These are phyloP conservation scores for Lagorchestes hirsutus DNA, from an alignment of 2,797 vertebrate species.

Conservation along the genomic window DNA sequence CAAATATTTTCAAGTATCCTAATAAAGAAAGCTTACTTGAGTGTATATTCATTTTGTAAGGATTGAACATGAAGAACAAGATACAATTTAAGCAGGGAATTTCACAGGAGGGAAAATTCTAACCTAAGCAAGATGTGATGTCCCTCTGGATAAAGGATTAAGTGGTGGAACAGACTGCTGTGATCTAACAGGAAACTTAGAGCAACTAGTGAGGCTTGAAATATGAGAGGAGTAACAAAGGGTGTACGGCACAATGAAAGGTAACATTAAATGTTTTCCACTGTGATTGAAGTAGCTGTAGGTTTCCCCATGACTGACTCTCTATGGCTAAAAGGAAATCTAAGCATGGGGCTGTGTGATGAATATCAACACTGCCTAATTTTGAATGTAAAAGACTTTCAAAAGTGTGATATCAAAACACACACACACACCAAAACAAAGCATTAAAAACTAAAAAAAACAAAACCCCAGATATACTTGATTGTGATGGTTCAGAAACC, in stretches of 20 bases:
- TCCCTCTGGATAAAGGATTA: slow-evolving; percentile 58
- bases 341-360: slow-evolving; percentile 59
- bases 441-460: slow-evolving; percentile 34
- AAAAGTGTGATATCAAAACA: slow-evolving; percentile 65
- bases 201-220: slow-evolving; percentile 69
- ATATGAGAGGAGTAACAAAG: slow-evolving; percentile 66
- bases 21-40: slow-evolving; percentile 46
- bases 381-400: slow-evolving; percentile 71
- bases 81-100: slow-evolving; percentile 76
- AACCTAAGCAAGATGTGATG: slow-evolving; percentile 66
- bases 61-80: slow-evolving; percentile 38
- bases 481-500: slow-evolving; percentile 73
- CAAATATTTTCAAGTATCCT: slow-evolving; percentile 62
- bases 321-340: slow-evolving; percentile 65
- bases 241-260: slow-evolving; percentile 8
- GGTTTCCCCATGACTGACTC: slow-evolving; percentile 68
- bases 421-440: neutral
- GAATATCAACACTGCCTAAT: slow-evolving; percentile 61
- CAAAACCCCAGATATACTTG: slow-evolving; percentile 75
- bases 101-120: slow-evolving; percentile 82
- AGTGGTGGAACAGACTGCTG: slow-evolving; percentile 58
- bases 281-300: slow-evolving; percentile 67
- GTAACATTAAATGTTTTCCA: slow-evolving; percentile 64
- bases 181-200: slow-evolving; percentile 56
- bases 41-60: slow-evolving; percentile 32